Percentiles rank a stretch among this genome's conserved stretches.
These are phyloP conservation scores for Drosophila buzzatii DNA, from an alignment of 2,888 invertebrate species.

Conservation along the genomic window DNA sequence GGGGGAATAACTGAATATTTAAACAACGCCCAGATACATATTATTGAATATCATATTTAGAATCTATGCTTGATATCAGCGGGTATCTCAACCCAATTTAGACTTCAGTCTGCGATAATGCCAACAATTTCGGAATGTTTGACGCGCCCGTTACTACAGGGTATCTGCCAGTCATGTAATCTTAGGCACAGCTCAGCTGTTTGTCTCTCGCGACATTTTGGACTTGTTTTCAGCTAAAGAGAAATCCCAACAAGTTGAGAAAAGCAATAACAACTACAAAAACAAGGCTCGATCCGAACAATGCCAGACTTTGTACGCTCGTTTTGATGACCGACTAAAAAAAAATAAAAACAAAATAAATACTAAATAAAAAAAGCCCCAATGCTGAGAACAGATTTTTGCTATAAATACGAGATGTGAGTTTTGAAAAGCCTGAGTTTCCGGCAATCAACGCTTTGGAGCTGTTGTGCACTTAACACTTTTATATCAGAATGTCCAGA, in stretches of 20 bases:
- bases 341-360: constrained; percentile 22
- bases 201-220: constrained; percentile 53
- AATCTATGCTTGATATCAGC: not conserved
- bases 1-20: constrained; percentile 53
- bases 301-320: constrained; percentile 60
- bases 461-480: constrained; percentile 34
- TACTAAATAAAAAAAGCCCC: constrained; percentile 43
- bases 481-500: constrained; percentile 61
- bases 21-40: constrained; percentile 50
- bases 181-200: constrained; percentile 13
- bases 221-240: constrained; percentile 63
- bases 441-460: constrained; percentile 50
- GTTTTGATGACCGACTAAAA: constrained; percentile 49
- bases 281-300: constrained; percentile 51
- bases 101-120: not conserved
- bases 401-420: constrained; percentile 66
- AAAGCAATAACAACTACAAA: constrained; percentile 42
- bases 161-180: constrained; percentile 36
- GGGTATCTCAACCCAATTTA: constrained; percentile 14
- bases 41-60: constrained; percentile 13
- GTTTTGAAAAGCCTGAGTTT: constrained; percentile 47
- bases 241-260: constrained; percentile 60
- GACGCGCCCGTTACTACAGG: constrained; percentile 10
- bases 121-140: not conserved
- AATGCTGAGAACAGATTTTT: constrained; percentile 54